Evolutionary conservation across 2,888 invertebrate species (phyloP).

Genomic region (Phyllotreta striolata): DNA sequence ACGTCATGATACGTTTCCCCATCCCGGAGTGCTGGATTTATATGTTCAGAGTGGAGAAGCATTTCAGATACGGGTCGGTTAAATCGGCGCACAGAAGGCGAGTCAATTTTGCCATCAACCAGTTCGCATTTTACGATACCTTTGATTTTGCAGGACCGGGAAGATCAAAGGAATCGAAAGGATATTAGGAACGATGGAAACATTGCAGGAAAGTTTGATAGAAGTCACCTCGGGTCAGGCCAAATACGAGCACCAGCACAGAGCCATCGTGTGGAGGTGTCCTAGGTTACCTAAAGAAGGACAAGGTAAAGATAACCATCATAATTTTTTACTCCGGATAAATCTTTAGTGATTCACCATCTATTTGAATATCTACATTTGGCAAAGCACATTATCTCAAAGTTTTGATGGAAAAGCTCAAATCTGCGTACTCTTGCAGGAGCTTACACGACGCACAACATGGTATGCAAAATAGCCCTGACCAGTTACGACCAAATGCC

Average conservation of each 20-base stretch:
- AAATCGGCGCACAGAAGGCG: slow-evolving; percentile 85
- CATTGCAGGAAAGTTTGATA: slow-evolving; percentile 88
- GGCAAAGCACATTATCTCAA: neutral
- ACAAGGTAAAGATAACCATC: slow-evolving; percentile 79
- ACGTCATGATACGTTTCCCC: slow-evolving; percentile 94
- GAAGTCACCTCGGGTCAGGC: slow-evolving; percentile 97
- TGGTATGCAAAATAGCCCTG: slow-evolving; percentile 92
- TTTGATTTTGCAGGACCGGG: slow-evolving; percentile 69
- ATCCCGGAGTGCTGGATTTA: slow-evolving; percentile 99
- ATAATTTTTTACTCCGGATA: neutral
- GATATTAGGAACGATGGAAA: slow-evolving; percentile 90
- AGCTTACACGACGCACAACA: slow-evolving; percentile 96
- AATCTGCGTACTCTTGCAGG: slow-evolving; percentile 66
- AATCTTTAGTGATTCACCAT: too few species aligned
- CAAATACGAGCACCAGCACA: slow-evolving; percentile 98
- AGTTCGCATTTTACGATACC: neutral
- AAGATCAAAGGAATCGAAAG: slow-evolving; percentile 93
- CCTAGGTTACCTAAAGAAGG: slow-evolving; percentile 97
- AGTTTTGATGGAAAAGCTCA: neutral
- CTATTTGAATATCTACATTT: too few species aligned
- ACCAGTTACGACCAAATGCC: slow-evolving; percentile 98
- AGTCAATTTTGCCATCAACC: slow-evolving; percentile 1
- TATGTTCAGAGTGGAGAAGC: slow-evolving; percentile 96
- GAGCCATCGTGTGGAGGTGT: slow-evolving; percentile 98
- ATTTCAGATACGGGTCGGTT: slow-evolving; percentile 97